Evolutionary conservation across 2,888 invertebrate species (phyloP).

Genomic region (Gisinianus flammeolus): DNA sequence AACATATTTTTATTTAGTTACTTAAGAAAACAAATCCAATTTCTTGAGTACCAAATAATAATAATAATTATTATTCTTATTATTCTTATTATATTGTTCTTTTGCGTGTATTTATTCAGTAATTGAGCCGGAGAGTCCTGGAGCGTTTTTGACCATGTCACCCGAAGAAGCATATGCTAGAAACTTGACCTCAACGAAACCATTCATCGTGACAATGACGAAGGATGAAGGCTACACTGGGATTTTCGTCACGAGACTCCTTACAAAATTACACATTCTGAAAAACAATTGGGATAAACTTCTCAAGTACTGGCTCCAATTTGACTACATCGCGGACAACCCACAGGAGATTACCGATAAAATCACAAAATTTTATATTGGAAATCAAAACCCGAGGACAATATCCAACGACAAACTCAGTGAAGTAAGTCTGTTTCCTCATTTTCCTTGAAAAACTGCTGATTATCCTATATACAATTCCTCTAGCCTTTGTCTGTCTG

Average conservation of each 20-base stretch:
- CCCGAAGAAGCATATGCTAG: slow-evolving; percentile 48
- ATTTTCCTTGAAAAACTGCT: too few relatives aligned
- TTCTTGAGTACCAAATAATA: too few relatives aligned
- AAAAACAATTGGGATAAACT: slow-evolving; percentile 44
- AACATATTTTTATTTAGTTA: too few relatives aligned
- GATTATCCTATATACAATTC: too few relatives aligned
- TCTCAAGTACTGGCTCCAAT: slow-evolving; percentile 43
- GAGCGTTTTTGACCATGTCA: slow-evolving; percentile 48
- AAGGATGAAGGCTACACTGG: slow-evolving; percentile 46
- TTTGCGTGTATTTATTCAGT: too few relatives aligned
- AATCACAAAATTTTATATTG: slow-evolving; percentile 49
- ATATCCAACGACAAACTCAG: slow-evolving; percentile 37
- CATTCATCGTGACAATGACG: slow-evolving; percentile 46
- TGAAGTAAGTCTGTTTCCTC: slow-evolving; percentile 23
- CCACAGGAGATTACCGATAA: slow-evolving; percentile 39
- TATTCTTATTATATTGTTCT: too few relatives aligned
- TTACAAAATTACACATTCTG: slow-evolving; percentile 34
- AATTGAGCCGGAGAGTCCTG: slow-evolving; percentile 46
- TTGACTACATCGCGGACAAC: slow-evolving; percentile 38
- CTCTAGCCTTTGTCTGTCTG: too few relatives aligned
- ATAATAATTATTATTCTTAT: too few relatives aligned
- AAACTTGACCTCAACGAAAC: slow-evolving; percentile 44
- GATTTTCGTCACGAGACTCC: slow-evolving; percentile 41
- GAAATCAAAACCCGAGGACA: slow-evolving; percentile 39
- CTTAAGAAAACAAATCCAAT: too few relatives aligned